Base-by-base conservation (phyloP, 2,113 vertebrate genomes). In the Rhinichthys klamathensis region DNA sequence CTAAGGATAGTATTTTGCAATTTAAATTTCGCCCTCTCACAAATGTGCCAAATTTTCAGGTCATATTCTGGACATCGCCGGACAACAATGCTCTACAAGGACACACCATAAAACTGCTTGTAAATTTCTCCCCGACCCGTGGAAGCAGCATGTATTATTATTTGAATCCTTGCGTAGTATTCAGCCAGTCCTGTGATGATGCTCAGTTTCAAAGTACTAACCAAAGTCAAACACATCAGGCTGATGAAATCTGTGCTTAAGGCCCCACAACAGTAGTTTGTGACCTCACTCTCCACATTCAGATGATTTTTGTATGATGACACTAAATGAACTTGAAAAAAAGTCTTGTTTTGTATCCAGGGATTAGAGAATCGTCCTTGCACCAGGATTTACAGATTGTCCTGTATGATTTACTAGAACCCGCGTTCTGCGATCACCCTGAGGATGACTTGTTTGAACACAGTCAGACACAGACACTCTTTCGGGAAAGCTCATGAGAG, bases 1-100 rank as follows among this genome's bases (percentile, higher is more conserved):
- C 67, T 49, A 67, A 81, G 79, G 79, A 49, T 81, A 67, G 1
- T 49, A 46, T n/a, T 81, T 69, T 23, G 61, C 79, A 65, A 81
- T 67, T 81, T 30, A 67, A 67, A 81, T 30, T 80, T 12, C 1
- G 25, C 0, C 75, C 75, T 18, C 58, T 56, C 27, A 23, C 25
- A 32, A 81, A 23, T 67, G 25, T 65, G 79, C 21, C 58, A 80
- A 46, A 80, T 7, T 18, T 80, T 61, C 79, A 81, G 60, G 79
- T 67, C 38, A 65, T 27, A 27, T 41, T 80, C 58, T 61, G 77
- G 60, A 21, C 61, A 67, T 67, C 10, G 5, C 41, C 5, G 2
- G 27, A 67, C 41, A 81, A 32, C 2, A 15, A 13, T 27, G 25
- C 25, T 81, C 61, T 67, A 13, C 79, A 81, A 81, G 79, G 79